Percentiles rank a stretch among this genome's conserved stretches.
Evolutionary conservation across 2,888 invertebrate species (phyloP).

Genomic region (Anthophora plumipes): DNA sequence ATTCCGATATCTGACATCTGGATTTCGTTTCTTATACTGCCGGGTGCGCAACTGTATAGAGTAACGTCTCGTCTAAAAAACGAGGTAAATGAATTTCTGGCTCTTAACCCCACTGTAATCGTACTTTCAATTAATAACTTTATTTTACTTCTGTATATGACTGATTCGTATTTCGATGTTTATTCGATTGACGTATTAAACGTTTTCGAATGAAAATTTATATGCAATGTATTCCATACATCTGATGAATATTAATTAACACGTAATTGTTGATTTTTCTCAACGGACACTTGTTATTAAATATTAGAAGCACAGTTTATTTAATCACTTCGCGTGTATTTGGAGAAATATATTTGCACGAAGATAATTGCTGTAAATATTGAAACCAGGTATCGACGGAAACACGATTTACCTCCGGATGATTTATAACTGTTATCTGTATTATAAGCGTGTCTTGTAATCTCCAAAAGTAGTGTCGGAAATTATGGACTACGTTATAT

Average conservation of each 20-base stretch:
- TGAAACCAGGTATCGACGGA: neutral
- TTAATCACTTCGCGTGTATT: neutral
- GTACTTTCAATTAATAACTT: neutral
- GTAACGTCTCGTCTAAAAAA: neutral
- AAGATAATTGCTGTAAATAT: neutral
- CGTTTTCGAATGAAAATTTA: too few relatives aligned
- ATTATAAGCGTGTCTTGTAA: neutral
- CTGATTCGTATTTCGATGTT: neutral
- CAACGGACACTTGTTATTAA: neutral
- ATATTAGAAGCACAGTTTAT: neutral
- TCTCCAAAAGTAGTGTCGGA: too few relatives aligned
- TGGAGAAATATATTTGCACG: neutral
- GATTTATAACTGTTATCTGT: neutral
- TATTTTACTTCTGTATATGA: too few relatives aligned
- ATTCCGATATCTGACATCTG: constrained; percentile 13
- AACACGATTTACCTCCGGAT: neutral
- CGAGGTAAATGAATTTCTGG: neutral
- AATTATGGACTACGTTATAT: too few relatives aligned
- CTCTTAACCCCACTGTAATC: neutral
- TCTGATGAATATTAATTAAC: neutral
- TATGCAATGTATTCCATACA: neutral
- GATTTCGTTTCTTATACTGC: constrained; percentile 10
- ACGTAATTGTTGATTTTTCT: too few relatives aligned
- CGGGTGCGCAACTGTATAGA: too few relatives aligned
- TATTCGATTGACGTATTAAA: neutral